Evolutionary conservation across 2,113 vertebrate genomes (phyloP), one percentile per base, ranked within the genome.

Genomic region (Notothenia rossii): DNA sequence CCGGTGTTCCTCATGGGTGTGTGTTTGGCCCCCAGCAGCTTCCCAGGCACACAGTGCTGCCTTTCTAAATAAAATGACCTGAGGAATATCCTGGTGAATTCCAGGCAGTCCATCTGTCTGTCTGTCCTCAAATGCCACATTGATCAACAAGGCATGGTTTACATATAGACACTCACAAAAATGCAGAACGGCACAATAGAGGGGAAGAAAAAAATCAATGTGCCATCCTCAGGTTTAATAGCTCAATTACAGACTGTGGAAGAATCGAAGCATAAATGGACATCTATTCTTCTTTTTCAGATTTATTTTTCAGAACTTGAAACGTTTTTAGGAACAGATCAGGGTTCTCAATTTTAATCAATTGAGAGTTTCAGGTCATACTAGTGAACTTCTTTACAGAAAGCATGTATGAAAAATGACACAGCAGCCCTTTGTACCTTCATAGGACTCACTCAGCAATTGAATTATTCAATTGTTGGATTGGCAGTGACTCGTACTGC

Each of bases 51-150:
- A 72, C 15, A 13, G 73, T 1, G 29, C 66, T 54, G 49, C 69
- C 62, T 68, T 79, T 58, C 70, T 61, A 87, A 85, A 76, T 80
- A 72, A 71, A 78, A 68, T 66, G 36, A 87, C 80, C 71, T 14
- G 0, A 82, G 72, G 78, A 62, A 64, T 69, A 13, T 59, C 58
- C 49, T 18, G 25, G 40, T 55, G 49, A 78, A 67, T 48, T 68
- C 58, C 56, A 72, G 56, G 56, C 48, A 36, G 46, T 8, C 66
- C 72, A 73, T 88, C 65, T 75, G 81, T 82, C 65, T 75, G 81
- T 82, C 79, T 62, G 63, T 71, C 71, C 68, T 79, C 48, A 84
- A 53, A 76, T 48, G 61, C 29, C 59, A 72, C 68, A 62, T 12
- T 58, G 46, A 65, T 56, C 40, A 67, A 74, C 45, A 66, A 61